Conservation (phyloP, 2,113 vertebrate genomes). For the Hemiprocne comata region DNA sequence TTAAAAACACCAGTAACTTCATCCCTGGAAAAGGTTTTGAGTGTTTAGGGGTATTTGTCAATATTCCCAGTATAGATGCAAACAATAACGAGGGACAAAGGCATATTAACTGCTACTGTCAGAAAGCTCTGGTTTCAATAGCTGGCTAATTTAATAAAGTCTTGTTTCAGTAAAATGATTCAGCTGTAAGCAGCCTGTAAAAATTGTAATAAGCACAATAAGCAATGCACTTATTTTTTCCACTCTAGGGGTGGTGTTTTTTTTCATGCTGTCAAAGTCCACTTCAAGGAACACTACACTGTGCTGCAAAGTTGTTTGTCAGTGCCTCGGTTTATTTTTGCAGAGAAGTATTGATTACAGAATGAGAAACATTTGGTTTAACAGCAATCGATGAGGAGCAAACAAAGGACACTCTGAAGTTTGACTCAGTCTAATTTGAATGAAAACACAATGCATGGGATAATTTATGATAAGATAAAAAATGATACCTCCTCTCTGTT, state of each 20-base stretch:
- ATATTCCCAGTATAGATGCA: neutral
- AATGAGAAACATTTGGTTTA: conserved; percentile 79
- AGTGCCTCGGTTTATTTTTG: conserved; percentile 71
- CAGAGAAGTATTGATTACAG: conserved; percentile 76
- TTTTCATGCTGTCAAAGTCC: conserved; percentile 50
- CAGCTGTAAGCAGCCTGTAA: conserved; percentile 54
- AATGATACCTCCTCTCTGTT: neutral
- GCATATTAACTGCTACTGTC: conserved; percentile 43
- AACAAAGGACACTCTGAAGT: conserved; percentile 71
- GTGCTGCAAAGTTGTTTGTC: conserved; percentile 73
- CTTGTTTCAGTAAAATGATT: conserved; percentile 57
- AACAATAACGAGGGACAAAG: conserved; percentile 28
- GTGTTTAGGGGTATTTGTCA: neutral
- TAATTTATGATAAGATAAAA: conserved; percentile 23
- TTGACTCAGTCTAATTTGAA: conserved; percentile 71
- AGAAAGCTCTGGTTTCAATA: conserved; percentile 25
- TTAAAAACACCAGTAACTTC: conserved; percentile 4
- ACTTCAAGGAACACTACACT: conserved; percentile 14
- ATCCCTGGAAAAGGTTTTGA: neutral
- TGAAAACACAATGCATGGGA: neutral
- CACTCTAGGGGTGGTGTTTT: conserved; percentile 37
- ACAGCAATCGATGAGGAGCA: conserved; percentile 70
- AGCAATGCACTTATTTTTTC: neutral
- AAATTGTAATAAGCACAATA: conserved; percentile 47
- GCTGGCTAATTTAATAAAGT: conserved; percentile 70